Base-by-base conservation (phyloP, 2,797 vertebrate genomes). In the Platyrinchus mystaceus region DNA sequence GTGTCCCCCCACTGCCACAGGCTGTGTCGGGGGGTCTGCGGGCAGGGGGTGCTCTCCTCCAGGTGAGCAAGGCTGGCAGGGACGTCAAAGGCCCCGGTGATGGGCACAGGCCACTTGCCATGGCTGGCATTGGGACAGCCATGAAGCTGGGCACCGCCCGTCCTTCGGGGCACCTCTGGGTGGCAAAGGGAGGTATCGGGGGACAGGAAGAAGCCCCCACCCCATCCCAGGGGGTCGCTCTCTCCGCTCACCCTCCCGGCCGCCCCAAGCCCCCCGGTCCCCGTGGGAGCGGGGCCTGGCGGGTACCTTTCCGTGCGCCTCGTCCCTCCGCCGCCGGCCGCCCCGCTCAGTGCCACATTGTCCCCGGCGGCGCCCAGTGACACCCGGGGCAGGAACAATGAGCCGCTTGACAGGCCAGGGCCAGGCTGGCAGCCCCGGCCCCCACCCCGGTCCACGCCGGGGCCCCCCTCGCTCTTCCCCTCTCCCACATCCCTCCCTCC, bases 401-500 rank as follows among this genome's bases (percentile, higher is more conserved):
- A 97, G 96, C 97, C 93, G 97, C 97, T 97, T 97, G 97, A 97
- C 97, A 98, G 97, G 95, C 97, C 96, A 94, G 96, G 96, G 95
- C 92, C 97, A 95, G 96, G 97, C 97, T 97, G 91, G 93, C 93
- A 97, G 97, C 98, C 96, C 85, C 96, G 97, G 96, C 96, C 95
- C 94, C 81, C 87, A 81, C 94, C 80, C 94, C 96, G 91, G 89
- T 79, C 87, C 95, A 87, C 94, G 89, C 87, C 34, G 90, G 95
- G 96, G 96, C 93, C 96, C 91, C 96, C 96, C 97, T 94, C 87
- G 95, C 96, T 96, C 95, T 94, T 97, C 96, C 96, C 98, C 97
- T 97, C 98, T 98, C 97, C 98, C 98, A 98, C 98, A 98, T 96
- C 96, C 95, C 96, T 96, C 96, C 97, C 97, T 96, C 97, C 96